Evolutionary conservation across 2,113 vertebrate species (phyloP).

Genomic region (Sander vitreus): DNA sequence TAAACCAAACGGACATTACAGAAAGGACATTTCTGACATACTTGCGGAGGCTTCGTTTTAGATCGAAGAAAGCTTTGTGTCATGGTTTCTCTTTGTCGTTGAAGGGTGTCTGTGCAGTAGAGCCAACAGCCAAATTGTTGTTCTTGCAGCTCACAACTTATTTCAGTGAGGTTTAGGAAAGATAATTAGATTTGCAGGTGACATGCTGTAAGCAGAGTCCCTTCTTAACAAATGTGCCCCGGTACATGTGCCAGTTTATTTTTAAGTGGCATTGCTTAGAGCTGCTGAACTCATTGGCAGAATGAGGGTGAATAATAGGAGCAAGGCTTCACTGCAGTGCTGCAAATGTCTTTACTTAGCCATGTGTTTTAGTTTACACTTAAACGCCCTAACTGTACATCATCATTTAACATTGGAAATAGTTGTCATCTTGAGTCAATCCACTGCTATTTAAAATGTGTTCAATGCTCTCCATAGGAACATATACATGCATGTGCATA

Average conservation of each 20-base stretch:
- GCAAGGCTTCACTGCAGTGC: slow-evolving; percentile 31
- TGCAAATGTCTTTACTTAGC: slow-evolving; percentile 27
- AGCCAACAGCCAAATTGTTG: not conserved
- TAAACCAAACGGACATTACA: slow-evolving; percentile 19
- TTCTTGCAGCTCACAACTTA: not conserved
- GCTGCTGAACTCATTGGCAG: slow-evolving; percentile 54
- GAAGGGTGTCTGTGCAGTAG: not conserved
- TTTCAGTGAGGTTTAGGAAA: slow-evolving; percentile 1
- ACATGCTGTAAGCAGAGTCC: slow-evolving; percentile 40
- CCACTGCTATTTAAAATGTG: not conserved
- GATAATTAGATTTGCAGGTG: slow-evolving; percentile 36
- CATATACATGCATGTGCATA: not conserved
- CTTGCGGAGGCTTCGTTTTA: not conserved
- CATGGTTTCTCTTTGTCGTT: not conserved
- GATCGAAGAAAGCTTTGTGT: slow-evolving; percentile 1
- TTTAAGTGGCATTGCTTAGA: slow-evolving; percentile 60
- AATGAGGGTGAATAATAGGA: slow-evolving; percentile 60
- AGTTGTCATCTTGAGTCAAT: not conserved
- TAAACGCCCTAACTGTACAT: not conserved
- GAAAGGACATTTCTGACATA: slow-evolving; percentile 24
- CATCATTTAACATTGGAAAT: not conserved
- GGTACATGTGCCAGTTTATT: slow-evolving; percentile 66
- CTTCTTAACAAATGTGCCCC: slow-evolving; percentile 43
- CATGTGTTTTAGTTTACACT: slow-evolving; percentile 4
- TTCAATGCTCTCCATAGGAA: not conserved